phyloP scores from a whole-genome alignment of 2,113 vertebrate species.

The Eurypyga helias region DNA sequence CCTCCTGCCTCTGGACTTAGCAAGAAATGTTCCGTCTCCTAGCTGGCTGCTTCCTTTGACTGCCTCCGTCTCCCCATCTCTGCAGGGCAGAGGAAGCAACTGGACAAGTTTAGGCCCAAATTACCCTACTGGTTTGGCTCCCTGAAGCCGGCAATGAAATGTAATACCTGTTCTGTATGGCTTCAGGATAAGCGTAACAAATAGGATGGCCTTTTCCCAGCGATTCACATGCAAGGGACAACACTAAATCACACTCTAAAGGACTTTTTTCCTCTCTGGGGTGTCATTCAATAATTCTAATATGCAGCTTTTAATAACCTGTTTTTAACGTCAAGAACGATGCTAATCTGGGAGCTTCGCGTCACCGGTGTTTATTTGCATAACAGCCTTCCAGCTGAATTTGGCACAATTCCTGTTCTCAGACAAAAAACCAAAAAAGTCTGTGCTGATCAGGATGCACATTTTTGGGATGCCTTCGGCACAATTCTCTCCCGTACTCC shows the following conservation, averaged over 20 bases:
- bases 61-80: background rate
- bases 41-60: background rate
- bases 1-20: background rate
- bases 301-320: background rate
- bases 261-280: background rate
- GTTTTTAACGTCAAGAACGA: background rate
- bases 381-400: background rate
- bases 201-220: background rate
- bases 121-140: background rate
- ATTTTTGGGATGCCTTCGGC: background rate
- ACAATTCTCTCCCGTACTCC: background rate
- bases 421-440: accelerated
- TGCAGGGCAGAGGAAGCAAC: background rate
- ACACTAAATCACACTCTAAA: background rate
- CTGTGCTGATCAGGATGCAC: background rate
- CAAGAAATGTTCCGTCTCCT: background rate
- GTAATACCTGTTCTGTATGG: background rate
- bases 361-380: background rate
- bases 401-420: background rate
- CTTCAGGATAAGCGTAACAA: background rate
- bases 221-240: background rate
- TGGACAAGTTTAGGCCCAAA: background rate
- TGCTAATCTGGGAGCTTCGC: background rate
- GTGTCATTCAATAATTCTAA: background rate
- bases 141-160: background rate